Evolutionary conservation across 2,113 vertebrate species (phyloP).

Genomic region (Eira barbara): DNA sequence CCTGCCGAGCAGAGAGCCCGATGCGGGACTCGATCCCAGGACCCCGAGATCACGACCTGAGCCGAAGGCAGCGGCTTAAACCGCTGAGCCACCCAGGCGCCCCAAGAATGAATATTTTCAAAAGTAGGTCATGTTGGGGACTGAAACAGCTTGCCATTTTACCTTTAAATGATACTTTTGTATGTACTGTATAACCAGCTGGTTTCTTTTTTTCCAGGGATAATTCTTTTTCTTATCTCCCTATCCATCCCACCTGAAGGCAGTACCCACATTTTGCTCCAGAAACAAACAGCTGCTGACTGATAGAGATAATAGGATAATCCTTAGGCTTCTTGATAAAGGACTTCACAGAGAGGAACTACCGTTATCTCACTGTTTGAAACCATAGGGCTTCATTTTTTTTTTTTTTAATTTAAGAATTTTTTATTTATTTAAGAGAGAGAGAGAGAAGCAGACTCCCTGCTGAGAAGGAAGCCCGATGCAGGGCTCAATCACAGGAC

Average conservation of each 20-base stretch:
- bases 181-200: background rate
- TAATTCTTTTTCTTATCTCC: slow-evolving; percentile 6
- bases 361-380: background rate
- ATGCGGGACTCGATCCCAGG: no score
- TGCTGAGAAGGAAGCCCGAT: no score
- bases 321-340: background rate
- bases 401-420: no score
- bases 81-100: no score
- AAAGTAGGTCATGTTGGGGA: background rate
- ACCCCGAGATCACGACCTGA: no score
- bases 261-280: background rate
- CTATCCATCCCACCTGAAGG: background rate
- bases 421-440: no score
- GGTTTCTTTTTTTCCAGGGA: background rate
- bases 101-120: slow-evolving; percentile 23
- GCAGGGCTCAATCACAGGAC: no score
- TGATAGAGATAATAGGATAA: background rate
- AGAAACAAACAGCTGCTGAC: background rate
- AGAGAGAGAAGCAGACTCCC: no score
- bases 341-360: background rate
- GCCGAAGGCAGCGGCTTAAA: no score
- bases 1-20: no score
- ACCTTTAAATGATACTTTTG: slow-evolving; percentile 30
- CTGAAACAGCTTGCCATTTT: background rate
- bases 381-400: background rate